Evolutionary conservation across 2,888 invertebrate species (phyloP).

Genomic region (Rotaria socialis): DNA sequence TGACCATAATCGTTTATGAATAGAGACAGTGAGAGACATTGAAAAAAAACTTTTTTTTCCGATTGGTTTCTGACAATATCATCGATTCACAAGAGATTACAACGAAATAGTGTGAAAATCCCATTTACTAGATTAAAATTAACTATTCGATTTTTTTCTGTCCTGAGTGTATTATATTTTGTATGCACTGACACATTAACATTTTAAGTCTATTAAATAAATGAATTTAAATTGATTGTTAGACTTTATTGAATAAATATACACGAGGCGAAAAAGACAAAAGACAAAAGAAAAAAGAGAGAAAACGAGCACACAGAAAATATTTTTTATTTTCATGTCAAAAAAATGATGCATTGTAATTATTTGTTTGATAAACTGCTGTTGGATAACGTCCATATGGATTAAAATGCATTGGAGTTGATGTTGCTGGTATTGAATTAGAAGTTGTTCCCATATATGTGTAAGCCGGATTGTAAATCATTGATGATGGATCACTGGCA

Average conservation of each 20-base stretch:
- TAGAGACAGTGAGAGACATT: not conserved
- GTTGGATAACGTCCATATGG: not conserved
- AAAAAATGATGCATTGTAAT: not conserved
- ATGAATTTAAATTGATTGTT: slow-evolving; percentile 13
- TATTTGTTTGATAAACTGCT: not conserved
- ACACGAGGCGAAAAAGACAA: not conserved
- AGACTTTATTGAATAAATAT: slow-evolving; percentile 26
- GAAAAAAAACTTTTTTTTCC: not conserved
- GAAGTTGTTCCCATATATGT: not conserved
- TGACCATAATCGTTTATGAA: slow-evolving; percentile 7
- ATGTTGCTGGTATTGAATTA: not conserved
- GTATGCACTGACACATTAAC: not conserved
- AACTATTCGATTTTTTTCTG: not conserved
- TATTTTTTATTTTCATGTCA: not conserved
- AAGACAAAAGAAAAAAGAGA: not conserved
- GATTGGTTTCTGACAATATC: not conserved
- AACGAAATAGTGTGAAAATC: not conserved
- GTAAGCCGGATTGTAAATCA: slow-evolving; percentile 4
- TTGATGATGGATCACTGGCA: slow-evolving; percentile 11
- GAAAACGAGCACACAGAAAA: not conserved
- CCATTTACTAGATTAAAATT: slow-evolving; percentile 7
- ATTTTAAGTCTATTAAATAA: not conserved
- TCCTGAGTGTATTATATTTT: not conserved
- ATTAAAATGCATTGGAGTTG: slow-evolving; percentile 21
- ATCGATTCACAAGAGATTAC: slow-evolving; percentile 14